Evolutionary conservation across 2,888 invertebrate species (phyloP).

Genomic region (Meganola albula): DNA sequence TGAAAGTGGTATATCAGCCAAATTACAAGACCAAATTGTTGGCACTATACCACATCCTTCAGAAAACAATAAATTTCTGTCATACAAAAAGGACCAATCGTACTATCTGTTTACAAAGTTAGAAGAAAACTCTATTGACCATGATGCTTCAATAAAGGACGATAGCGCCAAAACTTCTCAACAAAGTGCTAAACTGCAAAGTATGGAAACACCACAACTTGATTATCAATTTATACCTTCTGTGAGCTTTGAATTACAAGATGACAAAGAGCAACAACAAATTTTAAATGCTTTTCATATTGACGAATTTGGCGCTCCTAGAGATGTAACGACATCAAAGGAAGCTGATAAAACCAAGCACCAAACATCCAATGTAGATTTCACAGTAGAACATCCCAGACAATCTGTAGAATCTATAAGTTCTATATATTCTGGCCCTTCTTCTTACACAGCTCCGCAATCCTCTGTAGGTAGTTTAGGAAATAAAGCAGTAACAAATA

Average conservation of each 20-base stretch:
- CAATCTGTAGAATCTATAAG: constrained; percentile 35
- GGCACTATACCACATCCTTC: constrained; percentile 62
- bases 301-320: constrained; percentile 50
- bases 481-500: constrained; percentile 31
- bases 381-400: constrained; percentile 42
- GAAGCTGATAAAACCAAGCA: constrained; percentile 30
- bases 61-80: constrained; percentile 55
- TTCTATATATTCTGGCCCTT: constrained; percentile 55
- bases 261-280: constrained; percentile 55
- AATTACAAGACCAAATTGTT: constrained; percentile 59
- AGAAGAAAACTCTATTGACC: constrained; percentile 33
- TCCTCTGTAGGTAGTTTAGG: constrained; percentile 55
- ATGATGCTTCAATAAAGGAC: constrained; percentile 20
- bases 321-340: constrained; percentile 27
- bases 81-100: constrained; percentile 63
- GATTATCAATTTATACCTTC: constrained; percentile 57
- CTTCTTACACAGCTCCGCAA: constrained; percentile 67
- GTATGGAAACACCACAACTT: constrained; percentile 27
- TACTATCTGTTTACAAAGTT: constrained; percentile 59
- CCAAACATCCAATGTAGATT: constrained; percentile 44
- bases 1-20: constrained; percentile 58
- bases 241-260: constrained; percentile 53
- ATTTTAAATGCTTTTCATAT: constrained; percentile 52
- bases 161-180: constrained; percentile 16
- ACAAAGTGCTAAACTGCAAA: constrained; percentile 23